Percentiles rank a stretch among this genome's conserved stretches.
Evolutionary conservation across 37 sponge, comb jelly and placozoan species (phyloP).

Genomic region (Petrosia ficiformis): DNA sequence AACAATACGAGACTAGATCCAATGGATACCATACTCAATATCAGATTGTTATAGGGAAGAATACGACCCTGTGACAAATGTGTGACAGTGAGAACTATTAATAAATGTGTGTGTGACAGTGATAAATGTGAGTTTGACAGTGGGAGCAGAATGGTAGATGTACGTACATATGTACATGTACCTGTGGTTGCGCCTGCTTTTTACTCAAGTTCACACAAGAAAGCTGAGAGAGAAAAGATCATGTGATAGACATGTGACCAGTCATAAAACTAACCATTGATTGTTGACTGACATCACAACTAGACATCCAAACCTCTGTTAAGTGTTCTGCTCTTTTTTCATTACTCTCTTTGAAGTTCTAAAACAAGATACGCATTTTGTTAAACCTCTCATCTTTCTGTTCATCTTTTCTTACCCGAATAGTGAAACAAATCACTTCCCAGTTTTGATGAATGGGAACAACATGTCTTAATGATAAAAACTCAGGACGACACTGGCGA

Average conservation of each 20-base stretch:
- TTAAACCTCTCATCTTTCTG: neutral
- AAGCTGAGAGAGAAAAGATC: slow-evolving; percentile 13
- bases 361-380: slow-evolving; percentile 5
- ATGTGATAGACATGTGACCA: neutral
- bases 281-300: slow-evolving; percentile 6
- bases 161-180: neutral
- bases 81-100: neutral
- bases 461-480: slow-evolving; percentile 54
- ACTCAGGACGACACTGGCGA: slow-evolving; percentile 52
- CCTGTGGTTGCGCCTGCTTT: slow-evolving; percentile 36
- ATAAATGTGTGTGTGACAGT: neutral
- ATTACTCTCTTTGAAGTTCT: neutral
- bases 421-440: slow-evolving; percentile 31
- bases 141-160: no score
- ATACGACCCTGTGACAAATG: slow-evolving; percentile 34
- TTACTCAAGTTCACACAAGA: slow-evolving; percentile 42
- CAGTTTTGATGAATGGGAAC: slow-evolving; percentile 41
- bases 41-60: slow-evolving; percentile 10
- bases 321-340: slow-evolving; percentile 1
- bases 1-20: slow-evolving; percentile 25
- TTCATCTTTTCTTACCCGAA: slow-evolving; percentile 30
- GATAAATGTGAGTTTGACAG: no score
- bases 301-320: slow-evolving; percentile 52
- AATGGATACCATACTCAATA: slow-evolving; percentile 44
- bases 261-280: slow-evolving; percentile 41